Base-by-base conservation (phyloP, 2,113 vertebrate species). In the Cebidichthys violaceus region DNA sequence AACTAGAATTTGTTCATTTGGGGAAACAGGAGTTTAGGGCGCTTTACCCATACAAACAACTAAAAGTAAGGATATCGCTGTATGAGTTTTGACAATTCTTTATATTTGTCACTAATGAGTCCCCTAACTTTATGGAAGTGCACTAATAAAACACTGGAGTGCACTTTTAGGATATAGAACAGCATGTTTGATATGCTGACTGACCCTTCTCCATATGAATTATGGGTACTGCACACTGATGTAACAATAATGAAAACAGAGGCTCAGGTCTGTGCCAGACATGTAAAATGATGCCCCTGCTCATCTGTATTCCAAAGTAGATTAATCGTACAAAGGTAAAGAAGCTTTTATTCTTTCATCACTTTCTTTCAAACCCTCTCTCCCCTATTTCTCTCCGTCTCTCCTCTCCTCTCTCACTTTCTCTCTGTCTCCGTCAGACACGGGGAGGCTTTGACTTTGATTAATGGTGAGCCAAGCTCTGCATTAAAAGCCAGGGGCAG, bases 381-480 rank as follows among this genome's bases (percentile, higher is more conserved):
- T 29, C 41, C 27, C 39, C 33, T 77, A 78, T 29, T 79, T 84
- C 57, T 71, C 54, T 24, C 65, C 41, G n/a, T 61, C 80, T 70
- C 61, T 45, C 59, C 33, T 76, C 47, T 39, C 37, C 27, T 64
- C 61, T 65, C 72, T 70, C 60, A 37, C 80, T 69, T 77, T 73
- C 50, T 71, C 73, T 88, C 69, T 86, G 70, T 91, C 83, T 84
- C 75, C 65, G 85, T 89, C 84, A 85, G 92, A 93, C 79, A 78
- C 90, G 70, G 61, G 82, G 82, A 90, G 91, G 85, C 86, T 91
- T 80, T 92, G 93, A 94, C 93, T 93, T 94, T 94, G 94, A 94
- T 94, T 93, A 94, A 94, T 94, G 92, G 89, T 92, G 90, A 94
- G 89, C 87, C 91, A 57, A 89, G 88, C 88, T 90, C 92, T 93